Conservation (phyloP, 2,888 invertebrate genomes). For the Scaptomyza flava region DNA sequence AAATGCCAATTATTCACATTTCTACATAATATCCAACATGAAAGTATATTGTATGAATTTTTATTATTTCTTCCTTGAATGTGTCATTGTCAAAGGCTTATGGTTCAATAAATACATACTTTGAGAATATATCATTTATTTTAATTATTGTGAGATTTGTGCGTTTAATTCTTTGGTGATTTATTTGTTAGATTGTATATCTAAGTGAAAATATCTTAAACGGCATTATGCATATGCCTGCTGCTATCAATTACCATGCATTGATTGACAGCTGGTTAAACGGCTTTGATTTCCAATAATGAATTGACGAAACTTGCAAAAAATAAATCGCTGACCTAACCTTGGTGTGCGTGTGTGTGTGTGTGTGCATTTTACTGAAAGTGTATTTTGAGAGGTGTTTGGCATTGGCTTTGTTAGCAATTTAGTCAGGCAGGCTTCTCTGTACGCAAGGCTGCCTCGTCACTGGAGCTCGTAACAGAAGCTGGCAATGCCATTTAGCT, state of each 20-base stretch:
- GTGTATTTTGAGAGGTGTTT: constrained; percentile 59
- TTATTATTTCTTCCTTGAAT: background rate
- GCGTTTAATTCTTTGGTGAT: background rate
- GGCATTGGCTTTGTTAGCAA: constrained; percentile 49
- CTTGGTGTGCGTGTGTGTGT: constrained; percentile 40
- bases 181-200: background rate
- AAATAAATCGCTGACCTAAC: constrained; percentile 37
- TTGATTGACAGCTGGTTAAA: constrained; percentile 34
- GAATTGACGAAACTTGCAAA: constrained; percentile 33
- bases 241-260: background rate
- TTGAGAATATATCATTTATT: no score
- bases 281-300: constrained; percentile 32
- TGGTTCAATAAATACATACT: background rate
- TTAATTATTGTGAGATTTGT: background rate
- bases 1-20: constrained; percentile 27
- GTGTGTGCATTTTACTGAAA: constrained; percentile 5
- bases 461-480: constrained; percentile 19
- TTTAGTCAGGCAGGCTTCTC: constrained; percentile 16
- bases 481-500: constrained; percentile 36
- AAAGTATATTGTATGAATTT: constrained; percentile 9
- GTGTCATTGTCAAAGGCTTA: background rate
- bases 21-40: constrained; percentile 2
- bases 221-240: background rate
- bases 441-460: no score
- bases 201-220: background rate